Evolutionary conservation across 1,140 invertebrate species (phyloP), one percentile per base, ranked within the genome.

Genomic region (Pseudomyrmex gracilis): DNA sequence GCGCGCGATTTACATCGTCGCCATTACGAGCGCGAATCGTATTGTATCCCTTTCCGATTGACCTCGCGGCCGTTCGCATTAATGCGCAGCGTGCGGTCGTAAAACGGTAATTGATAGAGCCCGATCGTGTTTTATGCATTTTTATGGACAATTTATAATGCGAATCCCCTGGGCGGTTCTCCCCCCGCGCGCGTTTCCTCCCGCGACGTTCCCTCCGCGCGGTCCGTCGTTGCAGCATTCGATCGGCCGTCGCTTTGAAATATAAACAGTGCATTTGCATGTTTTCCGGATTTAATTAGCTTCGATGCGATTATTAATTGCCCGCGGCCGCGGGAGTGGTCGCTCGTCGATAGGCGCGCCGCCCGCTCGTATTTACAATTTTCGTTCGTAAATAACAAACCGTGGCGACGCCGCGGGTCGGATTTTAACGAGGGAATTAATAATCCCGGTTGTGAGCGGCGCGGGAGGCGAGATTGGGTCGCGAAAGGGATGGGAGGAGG

Each of bases 251-350:
- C 85, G 85, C 87, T 92, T 92, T 93, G 90, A 90, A 91, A 89
- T 94, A 93, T 91, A 93, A 92, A 93, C 89, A 90, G 87, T 87
- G 89, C 90, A 92, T 94, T 94, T 93, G 92, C 93, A 93, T 93
- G 93, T 93, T 94, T 94, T 92, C 92, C 91, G 89, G 89, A 93
- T 93, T 94, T 94, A 94, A 94, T 94, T 93, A 94, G 93, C 91
- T 92, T 86, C 91, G 88, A 93, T 93, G 87, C 89, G 87, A 93
- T 93, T 92, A 93, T 93, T 93, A 94, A 93, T 93, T 91, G 92
- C 89, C 74, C 86, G 88, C 87, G 87, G 87, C 74, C 73, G 82
- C 87, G 89, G 87, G 89, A 83, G 73, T 58, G 87, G 86, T 87
- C 70, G 84, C 85, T 77, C 71, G 80, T 83, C 87, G 90, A 87